Conservation (phyloP, 2,113 vertebrate genomes). For the Crotalus horridus region DNA sequence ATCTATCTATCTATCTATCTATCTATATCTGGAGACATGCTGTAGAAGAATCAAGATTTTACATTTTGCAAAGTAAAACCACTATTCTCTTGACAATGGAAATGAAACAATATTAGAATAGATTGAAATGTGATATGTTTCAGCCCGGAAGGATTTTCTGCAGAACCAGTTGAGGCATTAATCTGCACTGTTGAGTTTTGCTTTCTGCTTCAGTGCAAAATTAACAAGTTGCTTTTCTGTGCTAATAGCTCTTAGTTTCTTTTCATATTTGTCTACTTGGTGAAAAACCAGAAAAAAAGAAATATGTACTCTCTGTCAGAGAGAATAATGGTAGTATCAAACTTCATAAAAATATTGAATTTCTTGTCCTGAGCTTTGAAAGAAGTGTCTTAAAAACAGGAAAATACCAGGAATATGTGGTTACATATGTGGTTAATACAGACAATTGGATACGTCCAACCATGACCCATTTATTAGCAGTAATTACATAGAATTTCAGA, state of each 20-base stretch:
- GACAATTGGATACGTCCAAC: not conserved
- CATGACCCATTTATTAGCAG: not conserved
- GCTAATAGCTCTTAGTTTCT: not conserved
- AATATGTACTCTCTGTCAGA: not conserved
- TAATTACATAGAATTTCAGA: not conserved
- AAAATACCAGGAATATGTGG: not conserved
- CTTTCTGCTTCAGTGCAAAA: conserved; percentile 2
- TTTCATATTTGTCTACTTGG: not conserved
- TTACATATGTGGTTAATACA: not conserved
- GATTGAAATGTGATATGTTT: not conserved
- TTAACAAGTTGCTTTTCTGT: not conserved
- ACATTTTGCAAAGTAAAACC: not conserved
- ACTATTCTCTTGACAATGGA: not conserved
- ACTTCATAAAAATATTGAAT: not conserved
- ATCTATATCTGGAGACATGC: not conserved
- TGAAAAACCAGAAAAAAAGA: not conserved
- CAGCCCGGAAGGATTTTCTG: not conserved
- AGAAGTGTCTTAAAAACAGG: not conserved
- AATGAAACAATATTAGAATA: not conserved
- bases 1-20: no score
- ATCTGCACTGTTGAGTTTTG: not conserved
- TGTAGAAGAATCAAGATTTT: conserved; percentile 14
- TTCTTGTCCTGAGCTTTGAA: not conserved
- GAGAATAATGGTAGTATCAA: not conserved
- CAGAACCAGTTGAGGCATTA: not conserved